Percentiles rank a stretch among this genome's conserved stretches.
phyloP scores from a whole-genome alignment of 2,113 vertebrate species.

The Orycteropus afer region DNA sequence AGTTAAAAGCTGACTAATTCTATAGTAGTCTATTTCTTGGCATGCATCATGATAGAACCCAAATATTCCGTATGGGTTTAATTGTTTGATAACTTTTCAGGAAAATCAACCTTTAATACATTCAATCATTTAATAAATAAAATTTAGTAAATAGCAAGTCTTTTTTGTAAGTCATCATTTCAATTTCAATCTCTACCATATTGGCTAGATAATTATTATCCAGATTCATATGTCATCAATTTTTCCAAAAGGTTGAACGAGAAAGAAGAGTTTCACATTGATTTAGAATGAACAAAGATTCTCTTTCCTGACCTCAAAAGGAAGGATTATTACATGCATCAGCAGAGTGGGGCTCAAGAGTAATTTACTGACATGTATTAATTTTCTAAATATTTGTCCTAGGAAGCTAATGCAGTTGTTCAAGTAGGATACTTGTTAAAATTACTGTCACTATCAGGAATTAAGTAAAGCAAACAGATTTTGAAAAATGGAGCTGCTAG shows the following conservation, averaged over 20 bases:
- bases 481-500: neutral
- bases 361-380: conserved; percentile 22
- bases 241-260: neutral
- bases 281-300: neutral
- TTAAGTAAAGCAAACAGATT: conserved; percentile 3
- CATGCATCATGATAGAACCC: conserved; percentile 42
- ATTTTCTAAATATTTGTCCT: conserved; percentile 27
- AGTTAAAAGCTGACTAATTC: neutral
- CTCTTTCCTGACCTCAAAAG: neutral
- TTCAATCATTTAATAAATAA: conserved; percentile 32
- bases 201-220: conserved; percentile 55
- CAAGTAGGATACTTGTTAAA: neutral
- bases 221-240: neutral
- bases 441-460: neutral
- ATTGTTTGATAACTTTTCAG: conserved; percentile 57
- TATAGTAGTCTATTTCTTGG: neutral
- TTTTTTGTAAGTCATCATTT: conserved; percentile 49
- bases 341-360: neutral
- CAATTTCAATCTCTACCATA: conserved; percentile 44
- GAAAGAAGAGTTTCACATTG: neutral
- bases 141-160: conserved; percentile 24
- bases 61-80: conserved; percentile 35
- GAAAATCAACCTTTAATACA: conserved; percentile 11
- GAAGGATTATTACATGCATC: neutral
- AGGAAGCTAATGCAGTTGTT: neutral